Evolutionary conservation across 1,140 invertebrate genomes (phyloP).

Genomic region (Magallana ariakensis): DNA sequence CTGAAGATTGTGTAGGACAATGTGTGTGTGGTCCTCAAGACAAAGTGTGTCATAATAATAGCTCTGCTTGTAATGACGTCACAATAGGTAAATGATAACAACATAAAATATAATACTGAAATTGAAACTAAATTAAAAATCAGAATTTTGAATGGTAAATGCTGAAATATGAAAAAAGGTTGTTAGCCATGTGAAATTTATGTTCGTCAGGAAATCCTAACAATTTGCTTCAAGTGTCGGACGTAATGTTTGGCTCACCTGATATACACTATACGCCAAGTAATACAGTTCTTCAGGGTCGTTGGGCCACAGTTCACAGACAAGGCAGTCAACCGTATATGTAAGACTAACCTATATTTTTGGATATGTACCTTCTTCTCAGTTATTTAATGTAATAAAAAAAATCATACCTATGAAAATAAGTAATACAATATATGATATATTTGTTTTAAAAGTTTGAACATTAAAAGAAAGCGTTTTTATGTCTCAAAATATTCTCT

Average conservation of each 20-base stretch:
- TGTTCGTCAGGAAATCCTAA: background rate
- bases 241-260: background rate
- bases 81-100: background rate
- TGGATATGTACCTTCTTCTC: no score
- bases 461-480: no score
- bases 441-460: no score
- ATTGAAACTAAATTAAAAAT: no score
- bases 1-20: constrained; percentile 59
- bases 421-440: no score
- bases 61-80: constrained; percentile 1
- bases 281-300: constrained; percentile 16
- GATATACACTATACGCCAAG: background rate
- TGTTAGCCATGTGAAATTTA: no score
- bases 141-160: no score
- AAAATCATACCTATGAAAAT: no score
- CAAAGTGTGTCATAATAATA: constrained; percentile 45
- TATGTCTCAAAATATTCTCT: no score
- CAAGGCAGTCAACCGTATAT: constrained; percentile 1
- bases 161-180: no score
- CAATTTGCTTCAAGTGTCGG: background rate
- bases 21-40: constrained; percentile 60
- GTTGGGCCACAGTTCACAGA: constrained; percentile 5
- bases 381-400: no score
- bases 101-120: background rate
- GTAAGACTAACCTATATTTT: background rate